A percentile compares a stretch with the other conserved stretches of the same genome.
phyloP scores from a whole-genome alignment of 2,113 vertebrate genomes.

The Sylvietta virens region DNA sequence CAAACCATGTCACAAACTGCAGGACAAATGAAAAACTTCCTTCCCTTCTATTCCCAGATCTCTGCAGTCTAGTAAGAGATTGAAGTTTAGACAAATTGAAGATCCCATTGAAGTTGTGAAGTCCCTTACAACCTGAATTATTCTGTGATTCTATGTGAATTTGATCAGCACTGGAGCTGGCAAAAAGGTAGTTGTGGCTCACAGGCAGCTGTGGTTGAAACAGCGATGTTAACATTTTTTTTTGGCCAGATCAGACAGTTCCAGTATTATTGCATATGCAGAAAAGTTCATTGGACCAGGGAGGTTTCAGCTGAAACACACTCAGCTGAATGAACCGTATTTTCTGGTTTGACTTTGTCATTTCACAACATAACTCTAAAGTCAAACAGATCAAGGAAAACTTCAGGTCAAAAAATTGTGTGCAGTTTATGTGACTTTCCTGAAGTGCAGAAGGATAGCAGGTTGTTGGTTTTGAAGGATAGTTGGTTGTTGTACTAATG shows the following conservation, averaged over 20 bases:
- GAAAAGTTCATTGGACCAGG: neutral
- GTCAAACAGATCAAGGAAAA: neutral
- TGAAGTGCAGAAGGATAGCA: neutral
- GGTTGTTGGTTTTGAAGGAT: neutral
- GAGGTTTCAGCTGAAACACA: neutral
- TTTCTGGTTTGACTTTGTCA: neutral
- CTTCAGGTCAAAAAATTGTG: neutral
- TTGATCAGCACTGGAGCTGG: neutral
- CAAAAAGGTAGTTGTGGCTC: neutral
- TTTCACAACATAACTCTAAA: neutral
- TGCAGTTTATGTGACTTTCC: neutral
- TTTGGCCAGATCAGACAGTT: neutral
- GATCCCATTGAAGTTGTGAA: neutral
- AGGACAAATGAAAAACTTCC: neutral
- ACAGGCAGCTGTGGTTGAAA: neutral
- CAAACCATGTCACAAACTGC: neutral
- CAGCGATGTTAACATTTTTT: neutral
- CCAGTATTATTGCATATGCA: neutral
- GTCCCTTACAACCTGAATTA: neutral
- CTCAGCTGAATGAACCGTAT: neutral
- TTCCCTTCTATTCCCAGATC: neutral
- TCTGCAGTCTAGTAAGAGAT: neutral
- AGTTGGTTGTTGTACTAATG: neutral
- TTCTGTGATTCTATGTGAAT: neutral
- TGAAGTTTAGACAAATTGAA: constrained; percentile 22